Conservation (phyloP, 1,140 invertebrate species). For the Papilio polyxenes region DNA sequence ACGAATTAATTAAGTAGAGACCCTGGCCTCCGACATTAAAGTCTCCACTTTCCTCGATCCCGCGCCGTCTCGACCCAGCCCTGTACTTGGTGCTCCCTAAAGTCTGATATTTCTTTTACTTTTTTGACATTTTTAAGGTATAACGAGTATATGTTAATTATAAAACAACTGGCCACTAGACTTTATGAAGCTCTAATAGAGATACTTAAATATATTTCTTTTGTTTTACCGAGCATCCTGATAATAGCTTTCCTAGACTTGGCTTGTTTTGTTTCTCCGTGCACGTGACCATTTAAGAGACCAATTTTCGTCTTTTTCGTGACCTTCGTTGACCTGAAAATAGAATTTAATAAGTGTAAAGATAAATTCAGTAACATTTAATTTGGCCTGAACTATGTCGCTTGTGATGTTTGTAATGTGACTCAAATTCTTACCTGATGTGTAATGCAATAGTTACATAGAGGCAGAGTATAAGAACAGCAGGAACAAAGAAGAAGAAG, state of each 20-base stretch:
- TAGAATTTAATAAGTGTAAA: conserved; percentile 32
- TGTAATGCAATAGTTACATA: conserved; percentile 89
- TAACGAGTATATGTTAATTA: not conserved
- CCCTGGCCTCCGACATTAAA: no score
- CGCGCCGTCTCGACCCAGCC: no score
- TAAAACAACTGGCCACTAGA: not conserved
- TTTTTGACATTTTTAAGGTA: no score
- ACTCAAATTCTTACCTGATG: conserved; percentile 75
- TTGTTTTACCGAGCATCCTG: conserved; percentile 87
- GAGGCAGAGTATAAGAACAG: conserved; percentile 87
- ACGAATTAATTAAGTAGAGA: no score
- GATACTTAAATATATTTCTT: not conserved
- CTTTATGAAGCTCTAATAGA: not conserved
- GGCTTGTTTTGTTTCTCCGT: conserved; percentile 83
- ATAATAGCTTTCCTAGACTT: conserved; percentile 88
- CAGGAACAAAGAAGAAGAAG: conserved; percentile 92
- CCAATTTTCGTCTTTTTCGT: conserved; percentile 62
- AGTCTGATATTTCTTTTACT: no score
- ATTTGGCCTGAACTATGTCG: not conserved
- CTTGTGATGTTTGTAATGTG: conserved; percentile 5
- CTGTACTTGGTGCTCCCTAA: no score
- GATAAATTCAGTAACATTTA: not conserved
- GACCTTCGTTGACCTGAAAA: conserved; percentile 61
- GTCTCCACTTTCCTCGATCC: no score
- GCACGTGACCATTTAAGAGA: conserved; percentile 82